Percentiles rank a stretch among this genome's conserved stretches.
Conservation (phyloP, 1,140 invertebrate genomes). For the Zaprionus gabonicus region DNA sequence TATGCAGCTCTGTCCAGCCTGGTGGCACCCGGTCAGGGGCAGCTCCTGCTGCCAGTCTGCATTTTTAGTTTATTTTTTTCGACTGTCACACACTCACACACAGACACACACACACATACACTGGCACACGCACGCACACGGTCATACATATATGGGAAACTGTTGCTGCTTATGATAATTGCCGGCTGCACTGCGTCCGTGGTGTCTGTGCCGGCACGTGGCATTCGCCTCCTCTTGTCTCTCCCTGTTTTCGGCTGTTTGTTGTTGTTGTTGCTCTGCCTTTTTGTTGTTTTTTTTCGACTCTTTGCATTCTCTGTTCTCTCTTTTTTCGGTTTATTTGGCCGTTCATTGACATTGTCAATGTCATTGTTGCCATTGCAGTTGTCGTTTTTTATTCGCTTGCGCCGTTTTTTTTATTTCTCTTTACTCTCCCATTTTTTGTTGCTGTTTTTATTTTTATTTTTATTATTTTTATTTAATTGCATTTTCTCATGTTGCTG, state of each 20-base stretch:
- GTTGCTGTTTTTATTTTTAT: slow-evolving; percentile 48
- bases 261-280: slow-evolving; percentile 50
- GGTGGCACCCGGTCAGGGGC: slow-evolving; percentile 13
- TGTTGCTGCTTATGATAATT: slow-evolving; percentile 82
- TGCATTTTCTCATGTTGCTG: slow-evolving; percentile 50
- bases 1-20: background rate
- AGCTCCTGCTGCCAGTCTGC: slow-evolving; percentile 27
- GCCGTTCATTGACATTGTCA: slow-evolving; percentile 81
- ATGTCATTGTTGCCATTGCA: slow-evolving; percentile 78
- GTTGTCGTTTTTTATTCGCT: slow-evolving; percentile 60
- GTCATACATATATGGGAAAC: slow-evolving; percentile 41
- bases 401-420: background rate
- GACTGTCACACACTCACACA: slow-evolving; percentile 48
- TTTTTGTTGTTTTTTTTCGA: slow-evolving; percentile 24
- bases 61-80: slow-evolving; percentile 77
- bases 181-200: slow-evolving; percentile 66
- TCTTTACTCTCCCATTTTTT: slow-evolving; percentile 10
- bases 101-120: background rate
- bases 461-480: slow-evolving; percentile 78
- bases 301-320: slow-evolving; percentile 10
- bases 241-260: slow-evolving; percentile 8
- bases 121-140: slow-evolving; percentile 7
- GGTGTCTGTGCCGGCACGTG: slow-evolving; percentile 62
- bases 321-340: slow-evolving; percentile 53
- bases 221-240: slow-evolving; percentile 25